Conservation (phyloP, 2,797 vertebrate genomes). For the Silurus lanzhouensis region DNA sequence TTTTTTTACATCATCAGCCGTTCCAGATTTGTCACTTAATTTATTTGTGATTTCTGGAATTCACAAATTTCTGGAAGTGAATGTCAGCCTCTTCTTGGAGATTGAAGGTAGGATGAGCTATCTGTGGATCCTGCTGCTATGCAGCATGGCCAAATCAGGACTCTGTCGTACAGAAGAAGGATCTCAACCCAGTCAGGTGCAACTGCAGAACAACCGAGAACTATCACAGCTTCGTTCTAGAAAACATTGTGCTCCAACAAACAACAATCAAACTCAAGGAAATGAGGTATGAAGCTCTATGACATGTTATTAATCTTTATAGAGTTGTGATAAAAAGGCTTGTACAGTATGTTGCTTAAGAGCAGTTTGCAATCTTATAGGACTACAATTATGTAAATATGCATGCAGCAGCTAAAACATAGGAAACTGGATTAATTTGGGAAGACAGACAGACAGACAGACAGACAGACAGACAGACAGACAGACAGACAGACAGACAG, state of each 20-base stretch:
- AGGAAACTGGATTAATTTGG: not conserved
- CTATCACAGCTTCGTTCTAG: constrained; percentile 21
- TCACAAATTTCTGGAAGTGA: not conserved
- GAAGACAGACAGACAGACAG: not conserved
- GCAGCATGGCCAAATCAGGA: constrained; percentile 57
- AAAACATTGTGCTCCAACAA: constrained; percentile 57
- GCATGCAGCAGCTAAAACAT: not conserved
- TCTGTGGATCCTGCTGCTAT: constrained; percentile 60
- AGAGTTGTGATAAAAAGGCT: not conserved
- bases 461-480: too few species aligned
- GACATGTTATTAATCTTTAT: not conserved
- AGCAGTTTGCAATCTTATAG: not conserved
- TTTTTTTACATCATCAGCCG: not conserved
- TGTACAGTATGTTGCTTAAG: not conserved
- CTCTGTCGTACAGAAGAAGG: constrained; percentile 1
- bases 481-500: too few species aligned
- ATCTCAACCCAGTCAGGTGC: not conserved
- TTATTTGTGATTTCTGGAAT: not conserved
- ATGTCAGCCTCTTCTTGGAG: too few species aligned
- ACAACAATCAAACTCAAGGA: constrained; percentile 37
- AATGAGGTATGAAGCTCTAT: constrained; percentile 32
- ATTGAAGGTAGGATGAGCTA: constrained; percentile 9
- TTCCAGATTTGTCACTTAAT: not conserved
- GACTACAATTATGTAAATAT: not conserved
- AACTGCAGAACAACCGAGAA: constrained; percentile 3